A percentile compares a stretch with the other conserved stretches of the same genome.
phyloP scores from a whole-genome alignment of 2,797 vertebrate genomes.

The Centroberyx gerrardi region DNA sequence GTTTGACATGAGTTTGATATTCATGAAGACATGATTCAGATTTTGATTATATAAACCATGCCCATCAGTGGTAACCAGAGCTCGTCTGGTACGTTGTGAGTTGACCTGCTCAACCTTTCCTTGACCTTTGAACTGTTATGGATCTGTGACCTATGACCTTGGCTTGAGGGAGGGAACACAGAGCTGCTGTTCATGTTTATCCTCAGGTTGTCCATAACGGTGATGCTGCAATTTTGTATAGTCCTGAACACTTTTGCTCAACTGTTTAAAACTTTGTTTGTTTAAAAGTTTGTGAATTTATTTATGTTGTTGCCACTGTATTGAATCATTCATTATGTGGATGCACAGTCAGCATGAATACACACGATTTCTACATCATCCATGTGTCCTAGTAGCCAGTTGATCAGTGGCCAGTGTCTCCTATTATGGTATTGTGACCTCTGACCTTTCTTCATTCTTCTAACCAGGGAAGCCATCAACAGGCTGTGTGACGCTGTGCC shows the following conservation, averaged over 20 bases:
- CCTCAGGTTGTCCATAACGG: constrained; percentile 5
- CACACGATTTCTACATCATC: not conserved
- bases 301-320: not conserved
- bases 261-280: not conserved
- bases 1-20: constrained; percentile 3
- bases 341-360: constrained; percentile 1
- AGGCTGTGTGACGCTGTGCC: constrained; percentile 95
- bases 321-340: not conserved
- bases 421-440: constrained; percentile 21
- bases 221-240: not conserved
- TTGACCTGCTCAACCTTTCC: constrained; percentile 28
- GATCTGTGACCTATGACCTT: constrained; percentile 52
- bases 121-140: constrained; percentile 54
- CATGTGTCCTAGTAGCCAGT: not conserved
- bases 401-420: constrained; percentile 17
- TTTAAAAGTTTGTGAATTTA: not conserved
- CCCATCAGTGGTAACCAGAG: constrained; percentile 6
- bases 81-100: constrained; percentile 23
- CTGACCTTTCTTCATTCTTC: constrained; percentile 40
- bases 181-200: constrained; percentile 54
- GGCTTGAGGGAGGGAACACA: constrained; percentile 23
- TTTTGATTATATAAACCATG: not conserved
- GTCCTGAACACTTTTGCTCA: not conserved
- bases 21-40: not conserved
- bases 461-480: constrained; percentile 95